Evolutionary conservation across 1,140 invertebrate species (phyloP), one percentile per base, ranked within the genome.

Genomic region (Drosophila sp.): DNA sequence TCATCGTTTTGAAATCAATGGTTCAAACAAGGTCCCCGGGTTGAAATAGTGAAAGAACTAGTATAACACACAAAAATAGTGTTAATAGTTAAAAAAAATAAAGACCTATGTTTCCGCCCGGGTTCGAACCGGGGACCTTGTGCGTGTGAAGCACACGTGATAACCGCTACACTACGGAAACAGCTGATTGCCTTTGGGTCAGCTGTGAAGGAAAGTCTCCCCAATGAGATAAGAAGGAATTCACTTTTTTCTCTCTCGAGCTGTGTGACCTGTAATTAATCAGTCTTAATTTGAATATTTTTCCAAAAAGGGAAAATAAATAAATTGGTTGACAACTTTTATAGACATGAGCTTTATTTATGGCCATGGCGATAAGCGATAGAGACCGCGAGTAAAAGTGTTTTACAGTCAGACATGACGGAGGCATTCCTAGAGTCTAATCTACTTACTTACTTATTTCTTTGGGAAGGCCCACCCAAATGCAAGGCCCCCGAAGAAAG

Each of bases 111-210:
- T 93, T 94, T 93, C 93, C 93, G 93, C 93, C 94, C 93, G 93
- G 94, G 93, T 92, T 94, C 93, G 94, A 94, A 94, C 94, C 93
- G 93, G 93, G 93, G 94, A 93, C 94, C 94, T 94, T 94, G 93
- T 93, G 94, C 93, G 93, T 94, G 94, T 94, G 93, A 94, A 93
- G 94, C 94, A 93, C 93, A 94, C 93, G 93, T 94, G 94, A 94
- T 94, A 94, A 94, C 93, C 94, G 82, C 81, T 85, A 84, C 80
- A 84, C 80, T 84, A 84, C 82, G 81, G 77, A 85, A 85, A 41
- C 4, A 10, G 29, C 32, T 67, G 66, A 77, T 70, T 17, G 7
- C 23, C 55, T 41, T 38, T 70, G 32, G 56, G 56, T 40, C 54
- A 27, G 32, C 30, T 4, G 38, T 35, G 29, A 33, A 44, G 41